Conservation (phyloP, 2,797 vertebrate species). For the Parotocinclus haroldoi region DNA sequence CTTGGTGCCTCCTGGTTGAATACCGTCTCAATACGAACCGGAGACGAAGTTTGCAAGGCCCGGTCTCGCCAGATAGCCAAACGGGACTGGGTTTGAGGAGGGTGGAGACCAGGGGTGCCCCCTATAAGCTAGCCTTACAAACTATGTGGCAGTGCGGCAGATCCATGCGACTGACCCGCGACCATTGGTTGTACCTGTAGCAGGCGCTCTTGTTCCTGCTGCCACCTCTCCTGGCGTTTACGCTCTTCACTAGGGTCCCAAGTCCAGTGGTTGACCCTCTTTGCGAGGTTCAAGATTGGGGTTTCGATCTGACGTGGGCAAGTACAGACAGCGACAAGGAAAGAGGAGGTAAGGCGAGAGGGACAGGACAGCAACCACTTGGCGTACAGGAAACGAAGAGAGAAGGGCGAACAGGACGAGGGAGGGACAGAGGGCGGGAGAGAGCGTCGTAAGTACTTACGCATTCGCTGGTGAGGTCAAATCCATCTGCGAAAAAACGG, state of each 20-base stretch:
- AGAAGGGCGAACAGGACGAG: constrained; percentile 20
- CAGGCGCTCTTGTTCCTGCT: constrained; percentile 91
- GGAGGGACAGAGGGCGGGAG: constrained; percentile 6
- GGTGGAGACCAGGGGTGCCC: no score
- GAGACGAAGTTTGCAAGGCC: no score
- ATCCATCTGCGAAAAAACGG: constrained; percentile 57
- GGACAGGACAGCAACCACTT: constrained; percentile 58
- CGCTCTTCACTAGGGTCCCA: constrained; percentile 98
- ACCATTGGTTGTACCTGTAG: constrained; percentile 81
- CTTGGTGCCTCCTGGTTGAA: no score
- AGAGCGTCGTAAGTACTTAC: constrained; percentile 59
- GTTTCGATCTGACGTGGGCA: constrained; percentile 68
- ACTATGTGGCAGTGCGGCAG: no score
- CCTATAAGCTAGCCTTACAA: no score
- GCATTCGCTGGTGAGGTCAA: constrained; percentile 64
- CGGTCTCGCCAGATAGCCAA: no score
- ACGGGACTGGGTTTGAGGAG: no score
- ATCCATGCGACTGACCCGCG: not conserved
- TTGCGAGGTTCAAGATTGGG: constrained; percentile 77
- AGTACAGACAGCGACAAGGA: constrained; percentile 41
- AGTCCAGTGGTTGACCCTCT: constrained; percentile 91
- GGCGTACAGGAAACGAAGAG: constrained; percentile 54
- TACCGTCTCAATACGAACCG: no score
- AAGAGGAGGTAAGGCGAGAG: constrained; percentile 45
- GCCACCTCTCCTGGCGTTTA: constrained; percentile 93